A percentile compares a stretch with the other conserved stretches of the same genome.
phyloP scores from a whole-genome alignment of 2,888 invertebrate species.

The Drosophila meridionalis region DNA sequence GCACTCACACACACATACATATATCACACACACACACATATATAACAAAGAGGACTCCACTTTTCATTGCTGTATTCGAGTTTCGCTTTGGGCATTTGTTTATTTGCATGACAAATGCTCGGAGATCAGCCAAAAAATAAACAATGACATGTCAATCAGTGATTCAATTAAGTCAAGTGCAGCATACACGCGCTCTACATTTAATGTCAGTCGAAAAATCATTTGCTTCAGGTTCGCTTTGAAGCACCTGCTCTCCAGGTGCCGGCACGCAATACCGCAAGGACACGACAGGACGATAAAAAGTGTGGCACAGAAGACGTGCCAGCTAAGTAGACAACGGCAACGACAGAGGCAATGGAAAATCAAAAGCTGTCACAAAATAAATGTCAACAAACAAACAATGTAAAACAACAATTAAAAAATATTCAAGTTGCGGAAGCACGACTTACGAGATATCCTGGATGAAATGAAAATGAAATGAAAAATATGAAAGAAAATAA shows the following conservation, averaged over 20 bases:
- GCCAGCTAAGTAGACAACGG: constrained; percentile 57
- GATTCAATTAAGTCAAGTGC: constrained; percentile 78
- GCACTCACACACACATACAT: constrained; percentile 16
- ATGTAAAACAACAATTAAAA: constrained; percentile 10
- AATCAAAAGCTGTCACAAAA: constrained; percentile 55
- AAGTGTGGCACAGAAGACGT: constrained; percentile 41
- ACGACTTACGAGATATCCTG: background rate
- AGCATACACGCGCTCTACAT: constrained; percentile 11
- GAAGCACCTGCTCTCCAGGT: constrained; percentile 32
- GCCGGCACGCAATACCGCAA: constrained; percentile 12
- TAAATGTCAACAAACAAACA: constrained; percentile 28
- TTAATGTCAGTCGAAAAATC: constrained; percentile 17
- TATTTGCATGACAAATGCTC: constrained; percentile 43
- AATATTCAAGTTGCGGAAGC: background rate
- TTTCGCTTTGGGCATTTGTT: constrained; percentile 28
- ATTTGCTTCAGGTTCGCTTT: constrained; percentile 22
- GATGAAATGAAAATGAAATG: background rate
- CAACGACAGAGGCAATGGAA: constrained; percentile 32
- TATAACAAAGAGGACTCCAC: constrained; percentile 8
- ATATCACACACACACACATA: constrained; percentile 10
- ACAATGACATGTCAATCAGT: constrained; percentile 63
- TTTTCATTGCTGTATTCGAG: constrained; percentile 10
- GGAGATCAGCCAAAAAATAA: constrained; percentile 44
- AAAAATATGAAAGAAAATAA: background rate
- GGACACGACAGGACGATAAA: constrained; percentile 12